Percentiles rank a stretch among this genome's conserved stretches.
Evolutionary conservation across 1,140 invertebrate genomes (phyloP).

Genomic region (Holcopasites calliopsidis): DNA sequence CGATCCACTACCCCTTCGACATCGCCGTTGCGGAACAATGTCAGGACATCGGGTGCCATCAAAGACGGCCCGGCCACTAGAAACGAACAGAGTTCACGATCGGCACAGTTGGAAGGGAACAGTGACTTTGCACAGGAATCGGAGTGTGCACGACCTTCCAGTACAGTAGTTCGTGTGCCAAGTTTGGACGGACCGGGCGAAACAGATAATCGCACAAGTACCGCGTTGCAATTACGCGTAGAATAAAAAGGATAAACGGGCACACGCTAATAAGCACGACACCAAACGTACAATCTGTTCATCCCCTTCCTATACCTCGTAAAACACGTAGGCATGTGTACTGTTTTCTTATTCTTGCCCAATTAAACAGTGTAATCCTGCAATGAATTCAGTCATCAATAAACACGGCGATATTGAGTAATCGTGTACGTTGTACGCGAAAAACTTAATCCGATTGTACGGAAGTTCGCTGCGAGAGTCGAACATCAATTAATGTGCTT

Average conservation of each 20-base stretch:
- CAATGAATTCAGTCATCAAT: not conserved
- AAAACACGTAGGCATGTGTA: not conserved
- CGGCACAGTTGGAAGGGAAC: not conserved
- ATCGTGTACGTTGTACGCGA: not conserved
- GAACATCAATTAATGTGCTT: slow-evolving; percentile 46
- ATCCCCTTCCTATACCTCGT: not conserved
- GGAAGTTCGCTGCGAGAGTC: slow-evolving; percentile 8
- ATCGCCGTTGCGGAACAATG: slow-evolving; percentile 52
- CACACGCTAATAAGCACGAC: not conserved
- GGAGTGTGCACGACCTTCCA: slow-evolving; percentile 47
- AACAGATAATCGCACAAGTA: not conserved
- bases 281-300: not conserved
- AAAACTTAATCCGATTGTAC: not conserved
- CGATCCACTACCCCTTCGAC: slow-evolving; percentile 53
- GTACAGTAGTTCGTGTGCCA: slow-evolving; percentile 49
- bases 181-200: slow-evolving; percentile 18
- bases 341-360: too few relatives aligned
- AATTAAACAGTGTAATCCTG: not conserved
- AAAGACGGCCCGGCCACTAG: not conserved
- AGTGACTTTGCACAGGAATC: slow-evolving; percentile 38
- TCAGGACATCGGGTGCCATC: slow-evolving; percentile 2
- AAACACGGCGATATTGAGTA: slow-evolving; percentile 12
- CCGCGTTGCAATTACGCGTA: slow-evolving; percentile 18
- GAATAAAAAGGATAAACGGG: too few relatives aligned
- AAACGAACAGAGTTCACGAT: slow-evolving; percentile 10